Base-by-base conservation (phyloP, 1,140 invertebrate species). In the Pachypsylla venusta region DNA sequence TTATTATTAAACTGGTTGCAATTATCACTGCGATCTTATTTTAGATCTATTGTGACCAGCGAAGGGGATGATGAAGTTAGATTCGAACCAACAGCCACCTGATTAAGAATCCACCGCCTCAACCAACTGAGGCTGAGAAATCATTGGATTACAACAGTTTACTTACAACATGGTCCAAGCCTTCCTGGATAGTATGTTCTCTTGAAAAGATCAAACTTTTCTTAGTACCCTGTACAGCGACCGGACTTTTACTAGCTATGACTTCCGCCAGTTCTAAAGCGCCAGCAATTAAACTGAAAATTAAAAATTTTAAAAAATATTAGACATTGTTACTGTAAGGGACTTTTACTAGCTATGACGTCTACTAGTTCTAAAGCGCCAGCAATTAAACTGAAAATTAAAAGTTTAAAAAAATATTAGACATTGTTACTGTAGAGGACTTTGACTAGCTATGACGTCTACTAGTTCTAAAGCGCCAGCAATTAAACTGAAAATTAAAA, bases 211-310 rank as follows among this genome's bases (percentile, higher is more conserved):
- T 77, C 12, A 98, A 63, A 64, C 75, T 86, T 56, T 81, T 71
- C 71, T 98, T 98, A 0, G 88, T 87, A 7, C 81, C 81, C 73
- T 97, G 93, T 13, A 98, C 84, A 1, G 93, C 94, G 25, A 98
- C 83, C 7, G 95, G 95, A 76, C 91, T 95, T 73, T 93, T 93
- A n/a, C 67, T 68, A 13, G 93, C 88, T 64, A 98, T 96, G 39
- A 74, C 64, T 65, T 79, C 76, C 24, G 92, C 94, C 57, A 91
- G 58, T 25, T 81, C 75, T 1, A 93, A 57, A 0, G 87, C 84
- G 57, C 76, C 78, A 28, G 78, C 73, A 10, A 96, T 66, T 72
- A 90, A 71, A 57, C 83, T 84, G 63, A 56, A 74, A 72, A 40
- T 64, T 65, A 58, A 61, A 56, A 40, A 56, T 12, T n/a, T n/a